Base-by-base conservation (phyloP, 2,113 vertebrate species). In the Alligator sinensis region DNA sequence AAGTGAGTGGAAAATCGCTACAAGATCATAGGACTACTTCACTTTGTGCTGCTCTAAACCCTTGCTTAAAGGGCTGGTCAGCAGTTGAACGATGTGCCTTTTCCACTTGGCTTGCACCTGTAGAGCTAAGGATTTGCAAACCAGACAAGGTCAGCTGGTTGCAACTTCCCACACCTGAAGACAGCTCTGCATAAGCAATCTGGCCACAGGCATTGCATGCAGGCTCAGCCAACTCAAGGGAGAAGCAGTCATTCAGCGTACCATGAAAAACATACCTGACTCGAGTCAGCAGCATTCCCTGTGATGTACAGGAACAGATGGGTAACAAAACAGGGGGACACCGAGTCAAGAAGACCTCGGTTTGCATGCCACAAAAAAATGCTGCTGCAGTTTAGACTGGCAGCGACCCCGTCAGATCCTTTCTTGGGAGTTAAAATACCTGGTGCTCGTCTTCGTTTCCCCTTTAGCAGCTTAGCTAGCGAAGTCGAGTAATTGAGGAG, bases 131-230 rank as follows among this genome's bases (percentile, higher is more conserved):
- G 62, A 4, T 60, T 13, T 13, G 54, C 14, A 4, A 83, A 91
- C 25, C 0, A 5, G 28, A 74, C 1, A 2, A 55, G 22, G 24
- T n/a, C 10, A 5, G 57, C 2, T 86, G 70, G 54, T 86, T 90
- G 24, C 62, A 66, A 1, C 61, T 77, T 47, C n/a, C 61, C 21
- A 82, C 19, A 34, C 58, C 34, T 57, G 64, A 64, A 80, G 89
- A n/a, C n/a, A 84, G 66, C 0, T 0, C n/a, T 1, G 1, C 24
- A 30, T 83, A 84, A 30, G 0, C 38, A 5, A 12, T 76, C 64
- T 68, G 25, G 74, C n/a, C 54, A 0, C 10, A 3, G 80, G 34
- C 27, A 70, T 77, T 47, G 28, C 19, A 4, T 28, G 0, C 4
- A 34, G 7, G 27, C 25, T 61, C 58, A 17, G 24, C 68, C 61